Evolutionary conservation across 2,113 vertebrate species (phyloP), one percentile per base, ranked within the genome.

Genomic region (Lophius piscatorius): DNA sequence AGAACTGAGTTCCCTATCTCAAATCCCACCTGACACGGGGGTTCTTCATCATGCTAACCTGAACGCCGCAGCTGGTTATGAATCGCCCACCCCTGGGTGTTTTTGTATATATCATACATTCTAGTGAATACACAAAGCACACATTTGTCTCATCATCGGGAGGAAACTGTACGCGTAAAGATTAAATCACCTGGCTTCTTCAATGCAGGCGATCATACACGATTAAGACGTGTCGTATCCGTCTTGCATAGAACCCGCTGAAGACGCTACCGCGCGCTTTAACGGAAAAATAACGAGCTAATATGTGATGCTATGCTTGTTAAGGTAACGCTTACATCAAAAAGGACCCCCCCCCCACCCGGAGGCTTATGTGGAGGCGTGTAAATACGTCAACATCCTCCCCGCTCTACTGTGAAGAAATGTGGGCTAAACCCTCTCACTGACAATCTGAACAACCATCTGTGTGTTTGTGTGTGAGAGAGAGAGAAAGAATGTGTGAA

Each of bases 361-460:
- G 2, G 70, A 78, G 70, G 73, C 62, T 78, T 63, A 61, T 62
- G 51, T 33, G 63, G 22, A 44, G 6, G 46, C 74, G 56, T 82
- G 81, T 68, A 80, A 82, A 81, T 68, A 66, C 28, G 29, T 36
- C 22, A 40, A 70, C 70, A 79, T 70, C 74, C 60, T 70, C 69
- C 72, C 42, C 47, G 63, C 73, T 70, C 49, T 17, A 63, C 51
- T 42, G 45, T 14, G 67, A 56, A 28, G 67, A 70, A 67, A 80
- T 64, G 63, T 46, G 57, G 73, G 63, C 44, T 79, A 22, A n/a
- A 18, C 52, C 63, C 57, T 70, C 50, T 59, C 49, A 28, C 51
- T 70, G 39, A 58, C 55, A 29, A 5, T 35, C 62, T 56, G 64
- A 46, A 35, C 11, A 3, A 36, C 42, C 26, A 59, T 51, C 13